Percentiles rank a stretch among this genome's conserved stretches.
Conservation (phyloP, 2,113 vertebrate genomes). For the Benitochromis conjunctus region DNA sequence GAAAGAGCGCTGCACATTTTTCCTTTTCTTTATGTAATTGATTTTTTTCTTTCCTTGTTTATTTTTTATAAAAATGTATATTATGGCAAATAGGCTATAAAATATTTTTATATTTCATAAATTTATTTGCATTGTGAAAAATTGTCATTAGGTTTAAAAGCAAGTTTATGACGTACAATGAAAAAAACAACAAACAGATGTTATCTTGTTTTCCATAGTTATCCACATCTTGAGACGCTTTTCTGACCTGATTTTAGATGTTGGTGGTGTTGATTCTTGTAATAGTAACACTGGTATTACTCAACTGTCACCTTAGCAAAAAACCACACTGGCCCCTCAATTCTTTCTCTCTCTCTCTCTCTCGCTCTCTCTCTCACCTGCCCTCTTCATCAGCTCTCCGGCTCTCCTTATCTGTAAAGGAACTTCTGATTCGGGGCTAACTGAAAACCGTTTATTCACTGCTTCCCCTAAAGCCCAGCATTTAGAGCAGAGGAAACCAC, state of each 20-base stretch:
- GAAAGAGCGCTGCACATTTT: constrained; percentile 23
- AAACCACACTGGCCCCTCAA: constrained; percentile 28
- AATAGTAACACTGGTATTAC: constrained; percentile 41
- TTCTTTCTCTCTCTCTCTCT: neutral
- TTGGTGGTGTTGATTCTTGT: constrained; percentile 15
- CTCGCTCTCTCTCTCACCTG: constrained; percentile 25
- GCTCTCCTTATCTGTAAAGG: constrained; percentile 54
- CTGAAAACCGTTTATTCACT: constrained; percentile 68
- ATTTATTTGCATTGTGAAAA: neutral
- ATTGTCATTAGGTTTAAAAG: neutral
- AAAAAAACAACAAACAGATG: neutral
- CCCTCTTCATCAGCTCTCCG: constrained; percentile 10
- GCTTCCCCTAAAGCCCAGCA: constrained; percentile 34
- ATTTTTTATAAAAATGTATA: neutral
- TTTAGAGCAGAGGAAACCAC: constrained; percentile 65
- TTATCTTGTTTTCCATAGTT: neutral
- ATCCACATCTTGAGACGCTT: neutral
- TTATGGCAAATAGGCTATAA: neutral
- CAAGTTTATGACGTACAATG: neutral
- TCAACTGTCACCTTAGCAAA: constrained; percentile 52
- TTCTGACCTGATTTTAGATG: constrained; percentile 28
- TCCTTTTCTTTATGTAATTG: constrained; percentile 1
- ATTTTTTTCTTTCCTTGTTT: neutral
- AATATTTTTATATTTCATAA: too few relatives aligned
- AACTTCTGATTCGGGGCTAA: constrained; percentile 62